These are phyloP conservation scores for Catharus ustulatus DNA, from an alignment of 2,797 vertebrate species.

Conservation along the genomic window DNA sequence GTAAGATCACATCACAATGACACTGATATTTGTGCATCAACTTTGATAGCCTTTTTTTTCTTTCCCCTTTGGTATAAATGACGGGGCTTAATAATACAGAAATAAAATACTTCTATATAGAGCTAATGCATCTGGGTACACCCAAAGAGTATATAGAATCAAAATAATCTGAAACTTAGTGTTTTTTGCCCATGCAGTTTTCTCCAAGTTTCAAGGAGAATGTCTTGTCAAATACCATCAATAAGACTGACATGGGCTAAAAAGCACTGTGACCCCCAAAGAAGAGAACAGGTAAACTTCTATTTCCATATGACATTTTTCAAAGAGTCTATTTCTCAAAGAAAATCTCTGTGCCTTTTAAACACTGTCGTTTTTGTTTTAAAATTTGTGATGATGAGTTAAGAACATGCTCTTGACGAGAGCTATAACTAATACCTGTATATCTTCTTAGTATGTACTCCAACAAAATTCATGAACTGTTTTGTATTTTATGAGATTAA, in stretches of 20 bases:
- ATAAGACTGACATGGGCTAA: neutral
- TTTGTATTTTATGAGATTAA: neutral
- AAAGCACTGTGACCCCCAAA: neutral
- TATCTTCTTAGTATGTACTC: neutral
- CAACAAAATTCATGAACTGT: neutral
- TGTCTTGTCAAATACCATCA: neutral
- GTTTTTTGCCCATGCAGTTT: neutral
- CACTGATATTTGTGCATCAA: neutral
- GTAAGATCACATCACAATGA: neutral
- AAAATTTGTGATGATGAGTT: neutral
- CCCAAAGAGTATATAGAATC: neutral
- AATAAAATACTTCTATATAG: neutral
- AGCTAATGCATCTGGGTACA: neutral
- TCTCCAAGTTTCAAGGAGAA: neutral
- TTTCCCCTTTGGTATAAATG: neutral
- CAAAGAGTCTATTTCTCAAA: neutral
- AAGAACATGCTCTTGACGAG: neutral
- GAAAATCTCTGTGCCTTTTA: neutral
- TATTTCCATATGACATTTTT: neutral
- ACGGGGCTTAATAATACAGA: neutral
- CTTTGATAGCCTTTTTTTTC: neutral
- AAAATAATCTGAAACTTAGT: neutral
- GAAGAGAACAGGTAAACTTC: neutral
- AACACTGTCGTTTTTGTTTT: neutral
- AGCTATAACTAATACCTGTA: neutral